A percentile compares a stretch with the other conserved stretches of the same genome.
Conservation (phyloP, 2,888 invertebrate genomes). For the Vesta saturnalis region DNA sequence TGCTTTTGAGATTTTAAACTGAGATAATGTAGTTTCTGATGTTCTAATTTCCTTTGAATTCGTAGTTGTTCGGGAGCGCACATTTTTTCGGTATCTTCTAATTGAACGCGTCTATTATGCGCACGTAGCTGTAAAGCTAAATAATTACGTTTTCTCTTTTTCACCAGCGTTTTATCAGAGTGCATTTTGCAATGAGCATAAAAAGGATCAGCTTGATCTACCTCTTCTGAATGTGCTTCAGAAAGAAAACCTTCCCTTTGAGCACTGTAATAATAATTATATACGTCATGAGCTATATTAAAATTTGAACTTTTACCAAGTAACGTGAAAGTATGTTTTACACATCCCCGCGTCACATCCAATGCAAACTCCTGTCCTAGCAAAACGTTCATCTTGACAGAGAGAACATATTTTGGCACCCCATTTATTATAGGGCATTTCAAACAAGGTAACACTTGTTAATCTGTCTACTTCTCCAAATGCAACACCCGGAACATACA, state of each 20-base stretch:
- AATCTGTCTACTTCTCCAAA: slow-evolving; percentile 95
- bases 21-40: slow-evolving; percentile 85
- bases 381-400: slow-evolving; percentile 87
- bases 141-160: slow-evolving; percentile 84
- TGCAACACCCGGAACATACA: slow-evolving; percentile 97
- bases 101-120: slow-evolving; percentile 70
- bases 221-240: slow-evolving; percentile 91
- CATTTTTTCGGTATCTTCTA: slow-evolving; percentile 70
- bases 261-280: slow-evolving; percentile 69
- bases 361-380: slow-evolving; percentile 94
- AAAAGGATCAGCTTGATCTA: slow-evolving; percentile 94
- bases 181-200: slow-evolving; percentile 97
- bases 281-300: not conserved
- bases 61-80: slow-evolving; percentile 76
- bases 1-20: slow-evolving; percentile 77
- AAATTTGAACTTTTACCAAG: slow-evolving; percentile 75
- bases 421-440: slow-evolving; percentile 98
- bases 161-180: slow-evolving; percentile 89
- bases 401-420: slow-evolving; percentile 91
- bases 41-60: slow-evolving; percentile 82
- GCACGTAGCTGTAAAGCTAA: slow-evolving; percentile 86
- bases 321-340: slow-evolving; percentile 96
- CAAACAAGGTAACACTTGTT: slow-evolving; percentile 92
- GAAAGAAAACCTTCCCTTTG: slow-evolving; percentile 93
- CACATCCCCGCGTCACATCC: slow-evolving; percentile 99